Evolutionary conservation across 2,113 vertebrate genomes (phyloP).

Genomic region (Halcyon senegalensis): DNA sequence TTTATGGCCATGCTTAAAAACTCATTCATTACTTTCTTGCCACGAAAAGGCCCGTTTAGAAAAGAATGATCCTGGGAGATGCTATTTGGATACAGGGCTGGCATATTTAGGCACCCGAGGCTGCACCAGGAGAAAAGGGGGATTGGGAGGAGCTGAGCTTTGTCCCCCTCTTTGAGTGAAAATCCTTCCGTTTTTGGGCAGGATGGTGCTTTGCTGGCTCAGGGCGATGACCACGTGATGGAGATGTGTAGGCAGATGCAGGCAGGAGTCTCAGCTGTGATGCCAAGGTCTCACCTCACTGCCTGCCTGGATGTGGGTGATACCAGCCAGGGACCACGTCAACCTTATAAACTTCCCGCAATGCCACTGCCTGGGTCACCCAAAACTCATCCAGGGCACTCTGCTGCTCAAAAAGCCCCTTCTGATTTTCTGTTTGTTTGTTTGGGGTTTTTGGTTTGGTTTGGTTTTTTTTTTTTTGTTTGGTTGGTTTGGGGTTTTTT

Average conservation of each 20-base stretch:
- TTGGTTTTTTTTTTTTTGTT: too few relatives aligned
- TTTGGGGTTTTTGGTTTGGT: too few relatives aligned
- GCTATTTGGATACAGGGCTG: neutral
- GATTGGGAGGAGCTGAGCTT: neutral
- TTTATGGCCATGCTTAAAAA: neutral
- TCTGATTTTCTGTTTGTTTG: too few relatives aligned
- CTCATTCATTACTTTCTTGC: neutral
- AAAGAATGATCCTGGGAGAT: neutral
- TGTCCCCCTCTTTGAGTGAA: neutral
- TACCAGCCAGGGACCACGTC: neutral
- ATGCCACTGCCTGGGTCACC: rapidly evolving
- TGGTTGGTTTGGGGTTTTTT: too few relatives aligned
- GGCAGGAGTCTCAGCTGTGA: neutral
- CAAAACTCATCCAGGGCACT: neutral
- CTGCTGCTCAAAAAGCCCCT: neutral
- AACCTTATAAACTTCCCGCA: neutral
- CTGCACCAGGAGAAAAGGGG: neutral
- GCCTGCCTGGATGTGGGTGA: neutral
- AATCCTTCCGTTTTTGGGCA: neutral
- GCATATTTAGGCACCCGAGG: neutral
- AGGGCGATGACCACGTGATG: rapidly evolving
- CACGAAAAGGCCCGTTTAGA: neutral
- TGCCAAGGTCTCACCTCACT: neutral
- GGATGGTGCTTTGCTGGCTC: neutral
- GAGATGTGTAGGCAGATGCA: neutral